Evolutionary conservation across 2,797 vertebrate genomes (phyloP).

Genomic region (Hapalemur alaotrensis): DNA sequence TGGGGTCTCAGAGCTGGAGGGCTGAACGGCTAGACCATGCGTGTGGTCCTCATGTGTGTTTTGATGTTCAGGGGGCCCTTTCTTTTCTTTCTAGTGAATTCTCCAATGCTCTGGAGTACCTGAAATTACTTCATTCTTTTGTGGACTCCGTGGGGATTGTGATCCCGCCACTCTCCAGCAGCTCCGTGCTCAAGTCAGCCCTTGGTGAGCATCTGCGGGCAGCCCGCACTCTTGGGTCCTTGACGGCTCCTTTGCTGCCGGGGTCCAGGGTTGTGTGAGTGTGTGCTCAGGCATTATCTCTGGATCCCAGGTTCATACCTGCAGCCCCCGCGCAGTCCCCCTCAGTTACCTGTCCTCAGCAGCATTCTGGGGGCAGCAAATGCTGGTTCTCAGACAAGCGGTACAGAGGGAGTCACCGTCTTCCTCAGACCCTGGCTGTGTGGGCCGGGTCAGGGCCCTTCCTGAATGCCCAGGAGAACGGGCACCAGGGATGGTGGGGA

Average conservation of each 20-base stretch:
- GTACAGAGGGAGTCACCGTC: not conserved
- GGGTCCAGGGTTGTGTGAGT: not conserved
- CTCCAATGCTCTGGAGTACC: constrained; percentile 92
- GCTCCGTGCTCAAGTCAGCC: constrained; percentile 82
- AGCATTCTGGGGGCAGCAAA: not conserved
- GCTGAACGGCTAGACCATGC: not conserved
- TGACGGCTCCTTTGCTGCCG: not conserved
- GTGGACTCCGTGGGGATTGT: constrained; percentile 92
- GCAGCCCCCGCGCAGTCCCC: not conserved
- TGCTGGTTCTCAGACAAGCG: not conserved
- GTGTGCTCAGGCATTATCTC: not conserved
- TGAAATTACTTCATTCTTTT: constrained; percentile 93
- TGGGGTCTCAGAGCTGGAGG: not conserved
- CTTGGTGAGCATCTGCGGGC: constrained; percentile 79
- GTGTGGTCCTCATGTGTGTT: not conserved
- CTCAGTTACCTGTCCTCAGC: not conserved
- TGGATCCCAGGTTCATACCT: not conserved
- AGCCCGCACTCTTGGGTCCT: not conserved
- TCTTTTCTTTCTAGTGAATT: constrained; percentile 90
- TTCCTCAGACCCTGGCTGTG: not conserved
- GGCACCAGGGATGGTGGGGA: not conserved
- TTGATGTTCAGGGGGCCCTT: not conserved
- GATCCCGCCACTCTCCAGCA: constrained; percentile 83
- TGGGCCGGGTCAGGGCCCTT: not conserved
- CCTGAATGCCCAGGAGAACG: not conserved